Evolutionary conservation across 1,140 invertebrate species (phyloP).

Genomic region (Tetraneura akinire): DNA sequence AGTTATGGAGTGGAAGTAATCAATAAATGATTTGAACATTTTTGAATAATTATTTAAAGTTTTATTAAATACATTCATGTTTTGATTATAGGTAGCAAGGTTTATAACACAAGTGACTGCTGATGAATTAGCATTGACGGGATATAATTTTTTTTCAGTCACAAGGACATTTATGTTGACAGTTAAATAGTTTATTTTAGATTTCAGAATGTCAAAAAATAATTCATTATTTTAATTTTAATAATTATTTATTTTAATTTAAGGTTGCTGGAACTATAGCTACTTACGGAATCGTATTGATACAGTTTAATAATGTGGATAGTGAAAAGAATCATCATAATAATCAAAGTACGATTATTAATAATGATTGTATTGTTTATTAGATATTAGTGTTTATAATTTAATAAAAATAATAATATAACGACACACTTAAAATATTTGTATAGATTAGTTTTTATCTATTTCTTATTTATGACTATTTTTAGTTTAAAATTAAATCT

Average conservation of each 20-base stretch:
- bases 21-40: background rate
- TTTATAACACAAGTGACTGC: conserved; percentile 66
- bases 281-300: conserved; percentile 70
- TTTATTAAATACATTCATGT: background rate
- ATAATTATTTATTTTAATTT: conserved; percentile 6
- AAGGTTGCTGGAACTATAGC: conserved; percentile 72
- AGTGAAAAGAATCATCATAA: background rate
- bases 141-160: conserved; percentile 68
- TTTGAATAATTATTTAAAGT: background rate
- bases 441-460: no score
- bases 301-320: conserved; percentile 65
- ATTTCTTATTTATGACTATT: no score
- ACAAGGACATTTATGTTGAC: conserved; percentile 66
- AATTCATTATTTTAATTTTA: background rate
- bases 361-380: background rate
- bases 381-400: no score
- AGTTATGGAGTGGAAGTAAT: conserved; percentile 68
- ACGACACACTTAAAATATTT: no score
- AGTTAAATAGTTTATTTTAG: conserved; percentile 59
- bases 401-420: no score
- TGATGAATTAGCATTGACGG: conserved; percentile 67
- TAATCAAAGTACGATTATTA: background rate
- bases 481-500: no score
- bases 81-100: conserved; percentile 64
- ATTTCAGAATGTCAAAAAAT: background rate